Base-by-base conservation (phyloP, 2,888 invertebrate genomes). In the Leptopilina syphax region DNA sequence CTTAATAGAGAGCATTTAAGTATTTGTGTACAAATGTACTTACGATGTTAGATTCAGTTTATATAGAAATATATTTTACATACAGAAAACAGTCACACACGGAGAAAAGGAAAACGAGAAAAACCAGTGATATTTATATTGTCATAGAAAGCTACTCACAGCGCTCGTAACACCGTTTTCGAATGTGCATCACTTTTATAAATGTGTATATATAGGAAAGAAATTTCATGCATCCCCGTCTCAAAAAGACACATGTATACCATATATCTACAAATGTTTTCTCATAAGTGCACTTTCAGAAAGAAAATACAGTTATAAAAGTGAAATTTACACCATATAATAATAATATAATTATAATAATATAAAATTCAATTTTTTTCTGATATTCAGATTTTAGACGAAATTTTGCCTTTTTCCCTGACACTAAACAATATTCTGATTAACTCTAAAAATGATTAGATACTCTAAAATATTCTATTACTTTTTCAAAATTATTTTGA, bases 221-320 rank as follows among this genome's bases (percentile, higher is more conserved):
- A 54, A 70, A 70, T 50, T 68, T 68, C 50, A 50, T 47, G 24
- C 18, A 54, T 70, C 3, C 27, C 10, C 50, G 13, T 70, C 8
- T 50, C 27, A 13, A 54, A 70, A 70, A 70, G 27, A 7, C 12
- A 50, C 50, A 50, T 12, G 50, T 50, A 50, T 10, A 1, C 34
- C 10, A 10, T 12, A 50, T 50, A 50, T 50, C 9, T 13, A 13
- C 9, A 24, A 24, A 70, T 10, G n/a, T 8, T 27, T 3, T 54
- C 12, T 70, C n/a, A 50, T 50, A 34, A 70, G 27, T 54, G 54
- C 70, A 70, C 70, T 44, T 44, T 54, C 70, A 68, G 47, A 24
- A 47, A 8, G 44, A 44, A 18, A 68, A 50, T 68, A 47, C n/a
- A 68, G n/a, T 68, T 18, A 18, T 1, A 50, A 47, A 47, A 50